Percentiles rank a stretch among this genome's conserved stretches.
Conservation (phyloP, 2,888 invertebrate species). For the Nematopogon swammerdamellus region DNA sequence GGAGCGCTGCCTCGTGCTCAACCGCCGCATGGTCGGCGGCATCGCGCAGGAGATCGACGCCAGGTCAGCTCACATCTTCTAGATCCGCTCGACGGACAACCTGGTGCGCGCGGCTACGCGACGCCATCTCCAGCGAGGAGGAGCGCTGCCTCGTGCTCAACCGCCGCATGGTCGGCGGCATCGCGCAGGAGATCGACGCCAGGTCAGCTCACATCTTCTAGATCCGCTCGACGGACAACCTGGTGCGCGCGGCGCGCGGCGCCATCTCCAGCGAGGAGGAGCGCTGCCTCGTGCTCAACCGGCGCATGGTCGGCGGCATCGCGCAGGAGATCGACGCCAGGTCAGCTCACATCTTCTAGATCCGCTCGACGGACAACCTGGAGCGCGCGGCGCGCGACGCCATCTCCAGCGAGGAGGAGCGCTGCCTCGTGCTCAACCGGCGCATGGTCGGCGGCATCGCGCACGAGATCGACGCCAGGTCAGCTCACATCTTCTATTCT, state of each 20-base stretch:
- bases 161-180: no score
- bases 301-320: conserved; percentile 94
- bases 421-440: conserved; percentile 84
- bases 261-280: conserved; percentile 92
- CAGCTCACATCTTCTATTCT: background rate
- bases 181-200: no score
- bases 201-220: no score
- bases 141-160: no score
- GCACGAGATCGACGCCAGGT: conserved; percentile 89
- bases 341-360: conserved; percentile 50
- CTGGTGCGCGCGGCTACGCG: no score
- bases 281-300: conserved; percentile 83
- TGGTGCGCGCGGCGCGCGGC: conserved; percentile 91
- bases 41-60: conserved; percentile 77
- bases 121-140: no score
- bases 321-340: conserved; percentile 93
- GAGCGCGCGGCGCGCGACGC: conserved; percentile 93
- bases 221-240: conserved; percentile 94
- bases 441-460: conserved; percentile 96
- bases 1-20: conserved; percentile 58
- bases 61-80: background rate
- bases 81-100: conserved; percentile 94
- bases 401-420: conserved; percentile 87
- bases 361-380: conserved; percentile 95
- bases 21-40: conserved; percentile 88